These are phyloP conservation scores for Solenodon paradoxus DNA, from an alignment of 2,113 vertebrate genomes.

Conservation along the genomic window DNA sequence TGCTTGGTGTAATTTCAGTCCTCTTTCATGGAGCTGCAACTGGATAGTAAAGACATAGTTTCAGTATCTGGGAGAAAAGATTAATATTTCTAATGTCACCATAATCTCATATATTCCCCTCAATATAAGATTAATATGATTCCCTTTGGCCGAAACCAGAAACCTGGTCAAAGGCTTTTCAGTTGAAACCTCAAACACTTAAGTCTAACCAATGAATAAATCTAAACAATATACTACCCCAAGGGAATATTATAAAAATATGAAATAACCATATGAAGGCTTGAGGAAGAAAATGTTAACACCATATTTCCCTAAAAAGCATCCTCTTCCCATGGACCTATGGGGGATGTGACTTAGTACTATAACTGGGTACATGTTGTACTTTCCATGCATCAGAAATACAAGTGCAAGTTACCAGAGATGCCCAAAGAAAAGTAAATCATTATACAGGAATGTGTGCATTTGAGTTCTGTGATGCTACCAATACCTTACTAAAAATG, in stretches of 20 bases:
- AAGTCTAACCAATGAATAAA: no score
- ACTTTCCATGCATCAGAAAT: slow-evolving; percentile 13
- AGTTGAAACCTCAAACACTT: not conserved
- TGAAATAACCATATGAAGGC: not conserved
- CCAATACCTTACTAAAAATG: not conserved
- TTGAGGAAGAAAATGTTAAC: not conserved
- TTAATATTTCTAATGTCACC: not conserved
- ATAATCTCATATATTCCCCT: not conserved
- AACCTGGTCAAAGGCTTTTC: slow-evolving; percentile 1
- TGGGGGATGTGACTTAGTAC: not conserved
- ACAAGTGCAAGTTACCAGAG: not conserved
- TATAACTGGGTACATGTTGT: not conserved
- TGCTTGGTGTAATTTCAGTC: slow-evolving; percentile 93
- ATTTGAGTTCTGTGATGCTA: not conserved
- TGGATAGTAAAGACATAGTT: slow-evolving; percentile 66
- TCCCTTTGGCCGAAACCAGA: not conserved
- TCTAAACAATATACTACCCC: not conserved
- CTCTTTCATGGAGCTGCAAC: slow-evolving; percentile 96
- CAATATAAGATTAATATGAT: not conserved
- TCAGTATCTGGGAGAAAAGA: not conserved
- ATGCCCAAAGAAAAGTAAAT: not conserved
- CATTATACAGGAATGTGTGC: not conserved
- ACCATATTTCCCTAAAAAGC: not conserved
- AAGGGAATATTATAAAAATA: not conserved
- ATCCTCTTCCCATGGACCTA: no score